These are phyloP conservation scores for Chroicocephalus ridibundus DNA, from an alignment of 2,113 vertebrate species.

Conservation along the genomic window DNA sequence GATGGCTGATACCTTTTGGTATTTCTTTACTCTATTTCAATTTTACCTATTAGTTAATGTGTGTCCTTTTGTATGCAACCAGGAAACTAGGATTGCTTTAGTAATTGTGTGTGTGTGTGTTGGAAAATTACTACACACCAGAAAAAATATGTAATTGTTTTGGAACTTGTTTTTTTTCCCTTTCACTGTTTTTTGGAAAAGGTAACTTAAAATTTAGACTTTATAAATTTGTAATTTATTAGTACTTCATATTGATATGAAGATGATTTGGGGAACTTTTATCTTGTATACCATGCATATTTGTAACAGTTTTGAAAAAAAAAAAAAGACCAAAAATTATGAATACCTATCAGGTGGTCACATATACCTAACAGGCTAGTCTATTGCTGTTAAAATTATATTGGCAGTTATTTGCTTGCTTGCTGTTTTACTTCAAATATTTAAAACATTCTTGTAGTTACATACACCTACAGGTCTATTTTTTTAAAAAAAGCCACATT, in stretches of 20 bases:
- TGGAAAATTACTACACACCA: background rate
- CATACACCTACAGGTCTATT: background rate
- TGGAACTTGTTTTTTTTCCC: background rate
- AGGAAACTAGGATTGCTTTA: background rate
- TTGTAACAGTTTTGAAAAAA: background rate
- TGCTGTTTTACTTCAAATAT: background rate
- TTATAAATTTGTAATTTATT: background rate
- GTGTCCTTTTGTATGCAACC: background rate
- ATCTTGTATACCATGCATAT: background rate
- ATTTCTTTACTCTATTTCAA: background rate
- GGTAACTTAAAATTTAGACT: background rate
- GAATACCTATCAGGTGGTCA: background rate
- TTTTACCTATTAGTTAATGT: background rate
- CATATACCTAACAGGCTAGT: background rate
- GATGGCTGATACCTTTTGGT: background rate
- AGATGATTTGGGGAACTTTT: background rate
- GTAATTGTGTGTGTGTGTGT: accelerated
- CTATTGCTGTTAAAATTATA: background rate
- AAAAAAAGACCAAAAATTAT: background rate
- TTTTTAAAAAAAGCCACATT: background rate
- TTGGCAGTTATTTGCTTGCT: background rate
- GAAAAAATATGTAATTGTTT: background rate
- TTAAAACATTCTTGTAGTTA: background rate
- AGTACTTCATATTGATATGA: background rate
- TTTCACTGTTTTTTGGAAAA: background rate